Evolutionary conservation across 2,888 invertebrate species (phyloP), one percentile per base, ranked within the genome.

Genomic region (Odiellus spinosus): DNA sequence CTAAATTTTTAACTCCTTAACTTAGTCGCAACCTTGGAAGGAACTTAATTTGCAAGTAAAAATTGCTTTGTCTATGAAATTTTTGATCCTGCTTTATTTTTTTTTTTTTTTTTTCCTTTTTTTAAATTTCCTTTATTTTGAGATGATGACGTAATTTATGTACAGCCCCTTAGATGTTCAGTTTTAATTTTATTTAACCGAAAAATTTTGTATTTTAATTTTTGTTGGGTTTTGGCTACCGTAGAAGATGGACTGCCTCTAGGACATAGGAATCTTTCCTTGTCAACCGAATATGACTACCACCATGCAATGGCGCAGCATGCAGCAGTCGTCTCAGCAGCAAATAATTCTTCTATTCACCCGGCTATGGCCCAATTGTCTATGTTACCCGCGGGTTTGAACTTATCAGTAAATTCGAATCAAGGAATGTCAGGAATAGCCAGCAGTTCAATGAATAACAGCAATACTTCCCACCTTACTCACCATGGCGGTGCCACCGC

Each of bases 371-470:
- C 38, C 18, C 38, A 38, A n/a, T 18, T 38, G 18, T 38, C 38
- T 17, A 38, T 38, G 3, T 38, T 38, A 38, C 38, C 38, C 15
- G 38, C 38, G 18, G 38, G 38, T 17, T 18, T 38, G 17, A 38
- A 38, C 18, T 38, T 38, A n/a, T 17, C 38, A n/a, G 18, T 38
- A 10, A 38, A 38, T 38, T 15, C 38, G 15, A 14, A 34, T 50
- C 14, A 12, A 48, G 14, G 39, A 49, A 43, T 58, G 56, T 42
- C 57, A 56, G 42, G 50, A 53, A 42, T 54, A 48, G 40, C 51
- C 49, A 33, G 26, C 3, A 36, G 43, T 15, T 34, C 33, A 60
- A 73, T 45, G 71, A 70, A 48, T 67, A 67, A 38, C 69, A 73
- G 14, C 74, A 73, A 55, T 47, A 33, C 38, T 45, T 40, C 35